Evolutionary conservation across 2,113 vertebrate genomes (phyloP).

Genomic region (Euleptes europaea): DNA sequence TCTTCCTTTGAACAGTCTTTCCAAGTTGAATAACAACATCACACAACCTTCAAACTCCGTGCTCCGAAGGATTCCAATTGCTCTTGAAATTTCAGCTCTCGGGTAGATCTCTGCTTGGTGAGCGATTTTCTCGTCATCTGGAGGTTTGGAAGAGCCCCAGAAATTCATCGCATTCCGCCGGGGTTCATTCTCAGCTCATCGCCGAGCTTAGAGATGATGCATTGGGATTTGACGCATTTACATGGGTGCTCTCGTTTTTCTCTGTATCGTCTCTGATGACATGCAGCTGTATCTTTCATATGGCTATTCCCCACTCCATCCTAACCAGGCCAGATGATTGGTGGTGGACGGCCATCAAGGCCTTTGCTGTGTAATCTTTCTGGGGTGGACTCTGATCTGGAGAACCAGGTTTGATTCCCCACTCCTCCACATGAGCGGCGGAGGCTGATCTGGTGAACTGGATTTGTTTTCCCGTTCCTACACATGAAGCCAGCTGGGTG

Average conservation of each 20-base stretch:
- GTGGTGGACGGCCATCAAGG: neutral
- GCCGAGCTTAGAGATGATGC: neutral
- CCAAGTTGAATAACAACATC: neutral
- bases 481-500: too few species aligned
- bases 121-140: neutral
- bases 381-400: too few species aligned
- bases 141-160: neutral
- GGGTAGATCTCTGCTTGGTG: neutral
- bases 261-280: slow-evolving; percentile 38
- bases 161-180: neutral
- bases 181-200: slow-evolving; percentile 29
- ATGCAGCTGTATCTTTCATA: slow-evolving; percentile 23
- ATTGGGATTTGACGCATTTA: slow-evolving; percentile 24
- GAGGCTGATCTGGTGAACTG: too few species aligned
- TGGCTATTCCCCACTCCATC: neutral
- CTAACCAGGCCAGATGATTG: neutral
- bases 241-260: neutral
- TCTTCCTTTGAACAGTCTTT: neutral
- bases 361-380: neutral
- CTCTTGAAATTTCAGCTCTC: neutral
- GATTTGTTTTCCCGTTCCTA: too few species aligned
- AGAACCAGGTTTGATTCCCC: too few species aligned
- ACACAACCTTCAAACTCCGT: neutral
- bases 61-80: neutral
- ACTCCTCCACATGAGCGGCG: too few species aligned